Conservation (phyloP, 92 coral and sea anemone genomes). For the Zoanthus sociatus region DNA sequence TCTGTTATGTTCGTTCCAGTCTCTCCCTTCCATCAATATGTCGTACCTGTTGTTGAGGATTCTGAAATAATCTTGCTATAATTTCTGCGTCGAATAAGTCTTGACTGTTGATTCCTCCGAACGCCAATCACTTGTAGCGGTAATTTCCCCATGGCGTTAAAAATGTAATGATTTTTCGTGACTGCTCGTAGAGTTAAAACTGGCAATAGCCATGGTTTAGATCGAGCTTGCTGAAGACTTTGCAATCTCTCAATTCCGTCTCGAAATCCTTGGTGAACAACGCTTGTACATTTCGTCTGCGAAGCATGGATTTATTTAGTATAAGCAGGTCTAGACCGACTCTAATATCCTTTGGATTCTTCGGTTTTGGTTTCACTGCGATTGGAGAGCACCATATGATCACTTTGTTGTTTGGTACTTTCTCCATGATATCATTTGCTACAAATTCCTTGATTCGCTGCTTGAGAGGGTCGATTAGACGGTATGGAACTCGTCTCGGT, state of each 20-base stretch:
- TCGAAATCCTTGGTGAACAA: conserved; percentile 64
- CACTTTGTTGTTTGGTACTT: conserved; percentile 60
- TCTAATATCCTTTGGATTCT: conserved; percentile 72
- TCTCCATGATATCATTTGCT: conserved; percentile 54
- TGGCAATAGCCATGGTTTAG: conserved; percentile 53
- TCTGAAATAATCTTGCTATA: conserved; percentile 48
- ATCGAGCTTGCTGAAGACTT: conserved; percentile 54
- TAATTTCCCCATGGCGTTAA: conserved; percentile 68
- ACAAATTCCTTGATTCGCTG: conserved; percentile 55
- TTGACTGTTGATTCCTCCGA: conserved; percentile 58
- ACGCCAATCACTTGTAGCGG: conserved; percentile 59
- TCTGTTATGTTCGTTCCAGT: conserved; percentile 58
- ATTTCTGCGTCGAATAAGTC: conserved; percentile 57
- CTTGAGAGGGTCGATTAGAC: conserved; percentile 65
- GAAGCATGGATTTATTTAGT: conserved; percentile 66
- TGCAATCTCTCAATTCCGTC: conserved; percentile 47
- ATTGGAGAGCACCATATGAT: conserved; percentile 73
- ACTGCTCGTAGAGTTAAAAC: conserved; percentile 43
- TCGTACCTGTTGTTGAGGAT: conserved; percentile 70
- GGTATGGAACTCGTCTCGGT: conserved; percentile 64
- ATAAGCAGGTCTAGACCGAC: conserved; percentile 66
- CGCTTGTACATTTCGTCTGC: conserved; percentile 66
- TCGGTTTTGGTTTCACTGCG: conserved; percentile 69
- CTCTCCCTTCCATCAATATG: conserved; percentile 62
- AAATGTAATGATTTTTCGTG: conserved; percentile 60